Base-by-base conservation (phyloP, 2,113 vertebrate genomes). In the Atlantisia rogersi region DNA sequence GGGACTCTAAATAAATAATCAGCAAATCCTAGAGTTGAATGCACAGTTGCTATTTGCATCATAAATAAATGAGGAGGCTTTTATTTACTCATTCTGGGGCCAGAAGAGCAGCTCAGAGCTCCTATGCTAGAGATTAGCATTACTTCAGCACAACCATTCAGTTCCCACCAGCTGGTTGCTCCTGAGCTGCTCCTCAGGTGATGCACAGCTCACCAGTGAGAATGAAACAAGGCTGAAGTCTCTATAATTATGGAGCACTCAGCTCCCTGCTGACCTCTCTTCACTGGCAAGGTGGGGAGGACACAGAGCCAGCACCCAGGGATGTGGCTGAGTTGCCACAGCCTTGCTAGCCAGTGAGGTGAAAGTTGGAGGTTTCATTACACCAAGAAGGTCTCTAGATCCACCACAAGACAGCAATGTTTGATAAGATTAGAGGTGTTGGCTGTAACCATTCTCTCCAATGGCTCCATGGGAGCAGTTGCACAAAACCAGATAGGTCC, bases 11-110 rank as follows among this genome's bases (percentile, higher is more conserved):
- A 99, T 99, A 98, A 99, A 98, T 99, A 97, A 99, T 98, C 91
- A 95, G 97, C 95, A 93, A 96, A 96, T 98, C 98, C 98, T 98
- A 97, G 96, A 88, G 95, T 96, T 90, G 94, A 97, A 97, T 78
- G 96, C 97, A 97, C 96, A 90, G 95, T 96, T 97, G 96, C 95
- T 98, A 94, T 98, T 98, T 98, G 96, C 96, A 97, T 98, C 97
- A 99, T 99, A 97, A 99, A 99, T 99, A 99, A 99, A 98, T 98
- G 95, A 99, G 88, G 89, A 95, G 88, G 80, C 84, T 82, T 88
- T 97, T 98, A 98, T 98, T 98, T 98, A 98, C 97, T 98, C 92
- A 42, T 96, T 89, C 95, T 82, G 40, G 59, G 68, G 67, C 64
- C 68, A 88, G 64, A 90, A 88, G 44, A 62, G 60, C 28, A 88